Evolutionary conservation across 2,797 vertebrate genomes (phyloP), one percentile per base, ranked within the genome.

Genomic region (Lateolabrax maculatus): DNA sequence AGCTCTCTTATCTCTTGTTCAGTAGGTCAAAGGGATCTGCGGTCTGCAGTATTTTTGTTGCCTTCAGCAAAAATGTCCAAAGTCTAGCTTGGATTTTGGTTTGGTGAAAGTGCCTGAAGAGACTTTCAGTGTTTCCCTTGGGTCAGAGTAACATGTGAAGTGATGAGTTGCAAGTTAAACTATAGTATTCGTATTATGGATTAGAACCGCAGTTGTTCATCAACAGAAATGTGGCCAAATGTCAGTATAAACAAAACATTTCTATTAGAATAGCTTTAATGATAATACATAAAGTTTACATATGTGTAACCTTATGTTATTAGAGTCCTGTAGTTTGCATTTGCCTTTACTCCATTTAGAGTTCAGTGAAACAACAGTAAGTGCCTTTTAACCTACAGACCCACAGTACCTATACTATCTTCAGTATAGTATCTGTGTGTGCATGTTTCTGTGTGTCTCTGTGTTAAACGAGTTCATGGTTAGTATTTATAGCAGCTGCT

Each of bases 311-410:
- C 6, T 56, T 51, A 2, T 57, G 13, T 39, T 34, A 71, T 75
- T 44, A n/a, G 21, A 2, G 23, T 29, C 4, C 21, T 56, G 15
- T 6, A 29, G 61, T 29, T 65, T 52, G 2, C 4, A 60, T 71
- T n/a, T 64, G 6, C n/a, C n/a, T 65, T 75, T 52, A 73, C 36
- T 79, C 48, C 9, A 23, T 60, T 36, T 25, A 41, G 10, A 67
- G 60, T 11, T 84, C 80, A 81, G 0, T 75, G 48, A 88, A 57
- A 71, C 16, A n/a, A n/a, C n/a, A n/a, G n/a, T 0, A 2, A 68
- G 27, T 74, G n/a, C 43, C 79, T 21, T 84, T 81, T 90, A 51
- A 77, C 79, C 80, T 81, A 83, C 61, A 86, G 37, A 89, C 66
- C 41, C 39, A 46, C 52, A 76, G 12, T 51, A 39, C 8, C 25